A percentile compares a stretch with the other conserved stretches of the same genome.
phyloP scores from a whole-genome alignment of 2,113 vertebrate genomes.

The Oenanthe oenanthe region DNA sequence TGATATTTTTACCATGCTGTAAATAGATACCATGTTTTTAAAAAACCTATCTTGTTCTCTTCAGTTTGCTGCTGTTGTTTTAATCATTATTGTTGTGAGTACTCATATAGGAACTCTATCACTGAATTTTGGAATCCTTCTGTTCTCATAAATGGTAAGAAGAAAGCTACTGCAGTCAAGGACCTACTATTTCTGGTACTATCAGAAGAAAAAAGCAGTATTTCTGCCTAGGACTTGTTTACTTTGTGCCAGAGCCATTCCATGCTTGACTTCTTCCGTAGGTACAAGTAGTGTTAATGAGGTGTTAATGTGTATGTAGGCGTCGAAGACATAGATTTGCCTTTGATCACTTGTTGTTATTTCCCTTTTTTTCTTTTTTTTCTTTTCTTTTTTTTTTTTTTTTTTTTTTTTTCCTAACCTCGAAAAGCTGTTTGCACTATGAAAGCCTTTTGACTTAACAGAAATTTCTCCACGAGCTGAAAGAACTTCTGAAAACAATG shows the following conservation, averaged over 20 bases:
- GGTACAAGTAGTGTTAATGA: constrained; percentile 10
- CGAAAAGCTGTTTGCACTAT: constrained; percentile 3
- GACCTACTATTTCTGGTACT: not conserved
- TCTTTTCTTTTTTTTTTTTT: not conserved
- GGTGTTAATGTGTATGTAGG: constrained; percentile 12
- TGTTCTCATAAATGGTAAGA: not conserved
- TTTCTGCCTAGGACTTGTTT: not conserved
- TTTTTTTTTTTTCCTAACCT: not conserved
- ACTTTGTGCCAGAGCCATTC: not conserved
- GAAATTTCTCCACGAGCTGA: constrained; percentile 32
- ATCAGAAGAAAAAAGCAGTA: not conserved
- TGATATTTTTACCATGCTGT: not conserved
- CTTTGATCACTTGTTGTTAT: not conserved
- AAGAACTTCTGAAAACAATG: constrained; percentile 47
- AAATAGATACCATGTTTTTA: not conserved
- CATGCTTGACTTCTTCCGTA: not conserved
- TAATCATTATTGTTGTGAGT: not conserved
- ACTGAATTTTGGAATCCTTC: not conserved
- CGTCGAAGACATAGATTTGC: not conserved
- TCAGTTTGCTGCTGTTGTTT: not conserved
- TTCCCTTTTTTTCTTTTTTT: not conserved
- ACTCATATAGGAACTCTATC: not conserved
- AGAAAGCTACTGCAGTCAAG: not conserved
- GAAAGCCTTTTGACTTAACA: constrained; percentile 41
- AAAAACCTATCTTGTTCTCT: not conserved